phyloP scores from a whole-genome alignment of 1,140 invertebrate species.

The Coptotermes formosanus region DNA sequence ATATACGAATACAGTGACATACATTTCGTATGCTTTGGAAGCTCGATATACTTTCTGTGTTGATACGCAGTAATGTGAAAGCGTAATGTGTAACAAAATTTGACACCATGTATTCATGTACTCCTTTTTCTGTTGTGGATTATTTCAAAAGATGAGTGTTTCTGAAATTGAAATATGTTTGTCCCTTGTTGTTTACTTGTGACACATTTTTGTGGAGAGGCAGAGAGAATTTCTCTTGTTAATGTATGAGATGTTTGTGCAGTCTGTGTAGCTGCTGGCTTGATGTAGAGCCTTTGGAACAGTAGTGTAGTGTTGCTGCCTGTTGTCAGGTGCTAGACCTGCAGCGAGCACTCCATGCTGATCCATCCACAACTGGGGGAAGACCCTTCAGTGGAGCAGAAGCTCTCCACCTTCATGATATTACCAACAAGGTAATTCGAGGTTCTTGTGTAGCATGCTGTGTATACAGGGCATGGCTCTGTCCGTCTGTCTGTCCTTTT shows the following conservation, averaged over 20 bases:
- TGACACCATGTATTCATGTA: too few relatives aligned
- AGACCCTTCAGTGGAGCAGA: slow-evolving; percentile 46
- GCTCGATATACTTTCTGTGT: too few relatives aligned
- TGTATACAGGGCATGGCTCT: neutral
- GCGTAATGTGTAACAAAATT: too few relatives aligned
- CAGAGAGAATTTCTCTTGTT: neutral
- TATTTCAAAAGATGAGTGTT: too few relatives aligned
- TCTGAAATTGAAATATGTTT: too few relatives aligned
- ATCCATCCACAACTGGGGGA: slow-evolving; percentile 54
- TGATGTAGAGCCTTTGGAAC: neutral
- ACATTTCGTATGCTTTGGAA: too few relatives aligned
- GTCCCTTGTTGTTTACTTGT: too few relatives aligned
- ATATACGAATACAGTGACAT: too few relatives aligned
- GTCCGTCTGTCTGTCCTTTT: neutral
- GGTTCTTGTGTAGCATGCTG: neutral
- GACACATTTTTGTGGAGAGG: neutral
- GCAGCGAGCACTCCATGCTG: slow-evolving; percentile 63
- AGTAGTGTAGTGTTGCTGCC: slow-evolving; percentile 22
- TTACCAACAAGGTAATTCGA: slow-evolving; percentile 38
- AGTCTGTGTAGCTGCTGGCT: neutral
- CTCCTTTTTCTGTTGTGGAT: too few relatives aligned
- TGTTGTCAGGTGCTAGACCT: slow-evolving; percentile 61
- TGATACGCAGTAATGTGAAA: too few relatives aligned
- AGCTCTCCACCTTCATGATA: slow-evolving; percentile 41
- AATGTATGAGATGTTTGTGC: neutral